phyloP scores from a whole-genome alignment of 2,888 invertebrate genomes.

The Leuctra nigra region DNA sequence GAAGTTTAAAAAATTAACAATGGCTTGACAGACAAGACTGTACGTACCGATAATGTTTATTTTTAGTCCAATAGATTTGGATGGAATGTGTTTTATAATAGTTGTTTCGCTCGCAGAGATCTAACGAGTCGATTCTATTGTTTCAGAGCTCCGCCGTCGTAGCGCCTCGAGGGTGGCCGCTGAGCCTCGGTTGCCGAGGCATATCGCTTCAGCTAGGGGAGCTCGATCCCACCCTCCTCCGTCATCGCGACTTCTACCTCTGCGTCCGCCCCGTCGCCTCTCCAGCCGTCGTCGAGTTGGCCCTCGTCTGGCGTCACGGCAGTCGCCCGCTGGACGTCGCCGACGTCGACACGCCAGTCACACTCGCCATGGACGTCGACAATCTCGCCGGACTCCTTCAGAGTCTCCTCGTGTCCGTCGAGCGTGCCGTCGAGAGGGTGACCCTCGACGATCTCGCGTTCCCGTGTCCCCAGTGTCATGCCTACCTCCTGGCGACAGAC shows the following conservation, averaged over 20 bases:
- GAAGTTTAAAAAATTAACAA: no score
- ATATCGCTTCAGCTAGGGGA: slow-evolving; percentile 57
- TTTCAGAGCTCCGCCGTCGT: slow-evolving; percentile 50
- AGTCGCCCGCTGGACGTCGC: slow-evolving; percentile 35
- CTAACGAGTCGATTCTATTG: slow-evolving; percentile 29
- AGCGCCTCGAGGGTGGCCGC: slow-evolving; percentile 56
- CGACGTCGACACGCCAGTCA: slow-evolving; percentile 34
- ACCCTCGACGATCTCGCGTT: slow-evolving; percentile 58
- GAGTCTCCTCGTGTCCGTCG: slow-evolving; percentile 59
- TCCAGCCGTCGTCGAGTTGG: slow-evolving; percentile 19
- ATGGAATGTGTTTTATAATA: no score
- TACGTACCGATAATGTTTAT: no score
- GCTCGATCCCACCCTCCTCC: slow-evolving; percentile 52
- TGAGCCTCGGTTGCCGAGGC: slow-evolving; percentile 53
- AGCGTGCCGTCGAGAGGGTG: slow-evolving; percentile 60
- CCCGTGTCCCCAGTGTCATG: slow-evolving; percentile 48
- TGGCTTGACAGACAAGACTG: no score
- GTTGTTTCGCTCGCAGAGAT: no score
- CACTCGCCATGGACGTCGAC: slow-evolving; percentile 40
- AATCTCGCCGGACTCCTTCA: slow-evolving; percentile 57
- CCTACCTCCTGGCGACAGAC: slow-evolving; percentile 32
- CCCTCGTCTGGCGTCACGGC: slow-evolving; percentile 38
- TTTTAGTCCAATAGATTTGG: no score
- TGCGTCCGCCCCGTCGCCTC: slow-evolving; percentile 43
- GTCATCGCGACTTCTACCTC: slow-evolving; percentile 58